Evolutionary conservation across 2,888 invertebrate genomes (phyloP), one percentile per base, ranked within the genome.

Genomic region (Serripes groenlandicus): DNA sequence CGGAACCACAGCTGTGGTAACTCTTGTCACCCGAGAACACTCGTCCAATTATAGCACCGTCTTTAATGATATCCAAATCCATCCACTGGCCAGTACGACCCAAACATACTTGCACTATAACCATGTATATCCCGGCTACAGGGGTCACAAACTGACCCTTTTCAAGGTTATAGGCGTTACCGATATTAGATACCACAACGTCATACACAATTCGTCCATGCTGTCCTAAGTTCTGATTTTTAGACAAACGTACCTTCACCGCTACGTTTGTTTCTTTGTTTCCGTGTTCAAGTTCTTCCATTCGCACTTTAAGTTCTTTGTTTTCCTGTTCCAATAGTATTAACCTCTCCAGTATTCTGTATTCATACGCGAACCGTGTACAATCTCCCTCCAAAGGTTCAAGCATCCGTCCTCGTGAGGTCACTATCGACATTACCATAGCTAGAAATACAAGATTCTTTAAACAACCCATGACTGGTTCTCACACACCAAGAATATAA

Each of bases 341-440:
- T 52, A 52, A 52, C 18, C 52, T 21, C 23, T 52, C 52, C 52
- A 52, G 18, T 3, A 52, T n/a, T 52, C 23, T 52, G 52, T 52
- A 52, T 52, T 52, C 52, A 52, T 76, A 76, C 11, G 60, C 69
- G 60, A 76, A 76, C 69, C 75, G 69, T 35, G 69, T 69, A 42
- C 75, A 69, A 11, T 68, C 75, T 26, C 23, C 60, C 37, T 69
- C 75, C 23, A 26, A 28, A 4, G 58, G 58, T 58, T 58, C 58
- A 21, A 23, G 11, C n/a, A n/a, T n/a, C n/a, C n/a, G n/a, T n/a
- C n/a, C n/a, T n/a, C n/a, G n/a, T n/a, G n/a, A n/a, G n/a, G n/a
- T n/a, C n/a, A n/a, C n/a, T n/a, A n/a, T n/a, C n/a, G n/a, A n/a
- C n/a, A n/a, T n/a, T n/a, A n/a, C n/a, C n/a, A n/a, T n/a, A n/a